Percentiles rank a stretch among this genome's conserved stretches.
Conservation (phyloP, 2,888 invertebrate genomes). For the Caenorhabditis doughertyi region DNA sequence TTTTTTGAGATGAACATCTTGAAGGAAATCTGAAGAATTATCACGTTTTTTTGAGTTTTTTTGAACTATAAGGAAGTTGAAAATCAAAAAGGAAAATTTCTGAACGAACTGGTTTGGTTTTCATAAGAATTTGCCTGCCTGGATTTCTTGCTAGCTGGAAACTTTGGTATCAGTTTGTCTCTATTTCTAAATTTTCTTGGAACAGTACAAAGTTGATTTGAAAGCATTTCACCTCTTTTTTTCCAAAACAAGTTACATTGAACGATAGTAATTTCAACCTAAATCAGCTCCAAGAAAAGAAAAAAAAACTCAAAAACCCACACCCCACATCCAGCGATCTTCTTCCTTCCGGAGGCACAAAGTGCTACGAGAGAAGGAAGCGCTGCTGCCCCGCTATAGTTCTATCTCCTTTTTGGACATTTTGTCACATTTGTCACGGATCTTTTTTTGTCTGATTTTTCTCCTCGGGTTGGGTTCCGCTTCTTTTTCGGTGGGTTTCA, state of each 20-base stretch:
- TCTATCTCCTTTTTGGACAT: conserved; percentile 33
- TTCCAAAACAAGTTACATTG: background rate
- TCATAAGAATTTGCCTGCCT: too few relatives aligned
- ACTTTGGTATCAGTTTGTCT: too few relatives aligned
- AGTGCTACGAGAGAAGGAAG: conserved; percentile 20
- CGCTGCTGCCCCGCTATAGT: conserved; percentile 23
- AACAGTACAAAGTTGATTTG: too few relatives aligned
- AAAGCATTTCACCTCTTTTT: background rate
- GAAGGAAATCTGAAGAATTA: conserved; percentile 11
- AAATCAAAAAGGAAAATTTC: too few relatives aligned
- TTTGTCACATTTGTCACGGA: conserved; percentile 49
- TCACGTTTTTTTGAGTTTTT: background rate
- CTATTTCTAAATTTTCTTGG: too few relatives aligned
- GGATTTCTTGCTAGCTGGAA: too few relatives aligned
- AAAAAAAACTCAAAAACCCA: conserved; percentile 29
- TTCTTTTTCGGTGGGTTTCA: background rate
- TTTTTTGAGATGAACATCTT: conserved; percentile 4
- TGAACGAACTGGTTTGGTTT: too few relatives aligned
- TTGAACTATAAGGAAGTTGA: background rate
- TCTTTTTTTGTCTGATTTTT: conserved; percentile 36
- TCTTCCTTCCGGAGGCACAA: conserved; percentile 49
- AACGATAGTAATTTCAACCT: background rate
- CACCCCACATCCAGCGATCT: conserved; percentile 20
- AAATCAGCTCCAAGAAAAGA: background rate
- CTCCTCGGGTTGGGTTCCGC: conserved; percentile 1